Percentiles rank a stretch among this genome's conserved stretches.
Evolutionary conservation across 2,888 invertebrate genomes (phyloP).

Genomic region (Oxycera nigricornis): DNA sequence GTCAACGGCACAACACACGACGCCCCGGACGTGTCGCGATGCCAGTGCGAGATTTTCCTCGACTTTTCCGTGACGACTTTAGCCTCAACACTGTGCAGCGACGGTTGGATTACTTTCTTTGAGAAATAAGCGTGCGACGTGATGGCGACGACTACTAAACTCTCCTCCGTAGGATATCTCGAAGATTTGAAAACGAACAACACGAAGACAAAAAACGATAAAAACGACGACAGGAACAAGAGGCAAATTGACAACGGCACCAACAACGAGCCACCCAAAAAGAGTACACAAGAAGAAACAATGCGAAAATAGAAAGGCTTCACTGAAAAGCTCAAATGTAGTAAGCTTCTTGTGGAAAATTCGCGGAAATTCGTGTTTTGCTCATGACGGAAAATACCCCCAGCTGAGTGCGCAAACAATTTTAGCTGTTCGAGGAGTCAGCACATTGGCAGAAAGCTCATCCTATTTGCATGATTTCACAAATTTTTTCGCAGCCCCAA

Average conservation of each 20-base stretch:
- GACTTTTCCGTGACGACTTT: slow-evolving; percentile 42
- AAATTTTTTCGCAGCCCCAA: no score
- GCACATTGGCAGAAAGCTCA: neutral
- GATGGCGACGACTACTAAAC: slow-evolving; percentile 16
- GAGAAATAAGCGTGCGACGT: slow-evolving; percentile 20
- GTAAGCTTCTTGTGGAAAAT: neutral
- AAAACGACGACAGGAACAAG: slow-evolving; percentile 6
- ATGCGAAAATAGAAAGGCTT: slow-evolving; percentile 1
- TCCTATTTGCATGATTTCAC: no score
- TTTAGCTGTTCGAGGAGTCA: neutral
- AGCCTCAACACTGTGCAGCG: slow-evolving; percentile 40
- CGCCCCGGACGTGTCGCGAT: slow-evolving; percentile 41
- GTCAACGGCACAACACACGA: slow-evolving; percentile 43
- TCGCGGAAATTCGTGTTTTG: neutral
- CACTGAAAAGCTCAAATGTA: neutral
- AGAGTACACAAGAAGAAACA: neutral
- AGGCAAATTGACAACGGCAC: neutral
- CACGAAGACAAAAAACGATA: neutral
- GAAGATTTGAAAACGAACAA: neutral
- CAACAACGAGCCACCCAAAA: slow-evolving; percentile 6
- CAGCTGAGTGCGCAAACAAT: neutral
- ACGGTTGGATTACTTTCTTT: neutral
- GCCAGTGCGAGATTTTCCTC: slow-evolving; percentile 41
- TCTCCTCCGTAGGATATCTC: neutral
- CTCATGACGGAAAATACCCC: neutral